A percentile compares a stretch with the other conserved stretches of the same genome.
Conservation (phyloP, 2,888 invertebrate genomes). For the Agapostemon virescens region DNA sequence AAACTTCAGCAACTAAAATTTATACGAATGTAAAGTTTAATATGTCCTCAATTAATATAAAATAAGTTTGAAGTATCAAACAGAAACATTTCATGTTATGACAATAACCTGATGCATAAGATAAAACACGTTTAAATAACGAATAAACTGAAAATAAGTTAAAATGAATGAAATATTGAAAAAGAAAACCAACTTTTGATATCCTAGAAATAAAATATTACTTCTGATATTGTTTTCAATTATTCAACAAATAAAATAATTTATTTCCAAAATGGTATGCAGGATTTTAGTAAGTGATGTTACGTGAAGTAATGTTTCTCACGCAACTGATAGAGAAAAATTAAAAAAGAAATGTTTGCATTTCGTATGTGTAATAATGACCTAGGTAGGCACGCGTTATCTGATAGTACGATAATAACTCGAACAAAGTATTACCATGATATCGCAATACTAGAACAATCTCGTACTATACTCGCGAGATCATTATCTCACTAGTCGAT, state of each 20-base stretch:
- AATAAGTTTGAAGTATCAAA: no score
- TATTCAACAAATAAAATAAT: background rate
- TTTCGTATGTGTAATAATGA: background rate
- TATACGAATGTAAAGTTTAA: no score
- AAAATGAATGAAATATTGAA: no score
- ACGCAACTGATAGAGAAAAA: background rate
- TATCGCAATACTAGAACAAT: slow-evolving; percentile 32
- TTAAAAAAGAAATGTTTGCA: background rate
- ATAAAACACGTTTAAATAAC: no score
- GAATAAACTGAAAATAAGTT: no score
- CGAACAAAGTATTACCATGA: slow-evolving; percentile 41
- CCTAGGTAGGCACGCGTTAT: slow-evolving; percentile 36
- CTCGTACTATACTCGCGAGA: slow-evolving; percentile 31
- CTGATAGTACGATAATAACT: slow-evolving; percentile 50
- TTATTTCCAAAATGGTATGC: background rate
- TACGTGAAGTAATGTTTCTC: background rate
- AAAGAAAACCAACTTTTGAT: no score
- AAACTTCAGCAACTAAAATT: no score
- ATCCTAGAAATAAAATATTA: no score
- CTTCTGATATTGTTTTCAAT: background rate
- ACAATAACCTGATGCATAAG: no score
- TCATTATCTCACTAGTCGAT: slow-evolving; percentile 32
- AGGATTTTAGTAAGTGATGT: no score
- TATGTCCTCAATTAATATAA: no score
- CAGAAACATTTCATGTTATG: no score